Conservation (phyloP, 2,888 invertebrate species). For the Omphaloscelis lunosa region DNA sequence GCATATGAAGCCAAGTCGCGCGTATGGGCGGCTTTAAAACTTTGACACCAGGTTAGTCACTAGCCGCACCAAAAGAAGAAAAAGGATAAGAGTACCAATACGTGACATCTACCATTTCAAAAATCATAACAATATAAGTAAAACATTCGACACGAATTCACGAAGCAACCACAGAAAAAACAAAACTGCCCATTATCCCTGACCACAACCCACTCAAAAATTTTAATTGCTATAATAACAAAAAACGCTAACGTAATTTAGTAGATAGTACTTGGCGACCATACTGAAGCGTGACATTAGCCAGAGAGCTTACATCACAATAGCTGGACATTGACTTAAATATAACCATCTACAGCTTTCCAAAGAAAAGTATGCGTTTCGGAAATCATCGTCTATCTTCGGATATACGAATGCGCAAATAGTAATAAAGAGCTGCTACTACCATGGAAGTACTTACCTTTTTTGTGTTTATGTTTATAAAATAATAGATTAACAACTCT, state of each 20-base stretch:
- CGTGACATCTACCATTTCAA: not conserved
- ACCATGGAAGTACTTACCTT: not conserved
- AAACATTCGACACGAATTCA: not conserved
- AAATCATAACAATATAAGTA: not conserved
- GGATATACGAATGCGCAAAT: not conserved
- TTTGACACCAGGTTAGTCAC: no score
- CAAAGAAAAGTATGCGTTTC: not conserved
- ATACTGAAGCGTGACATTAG: slow-evolving; percentile 51
- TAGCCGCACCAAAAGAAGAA: no score
- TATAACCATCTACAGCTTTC: not conserved
- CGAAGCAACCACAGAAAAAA: not conserved
- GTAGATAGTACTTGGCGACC: slow-evolving; percentile 46
- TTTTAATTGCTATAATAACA: slow-evolving; percentile 16
- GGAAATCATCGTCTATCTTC: not conserved
- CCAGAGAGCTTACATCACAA: slow-evolving; percentile 52
- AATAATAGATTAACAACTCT: not conserved
- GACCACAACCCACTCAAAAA: slow-evolving; percentile 23
- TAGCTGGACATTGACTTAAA: slow-evolving; percentile 22
- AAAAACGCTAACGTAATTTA: slow-evolving; percentile 29
- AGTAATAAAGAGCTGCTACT: not conserved
- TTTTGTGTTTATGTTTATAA: not conserved
- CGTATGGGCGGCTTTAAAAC: no score
- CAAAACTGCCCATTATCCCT: slow-evolving; percentile 27
- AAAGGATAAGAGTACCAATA: no score
- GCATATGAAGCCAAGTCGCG: no score